Evolutionary conservation across 2,113 vertebrate genomes (phyloP), one percentile per base, ranked within the genome.

Genomic region (Anthoscopus minutus): DNA sequence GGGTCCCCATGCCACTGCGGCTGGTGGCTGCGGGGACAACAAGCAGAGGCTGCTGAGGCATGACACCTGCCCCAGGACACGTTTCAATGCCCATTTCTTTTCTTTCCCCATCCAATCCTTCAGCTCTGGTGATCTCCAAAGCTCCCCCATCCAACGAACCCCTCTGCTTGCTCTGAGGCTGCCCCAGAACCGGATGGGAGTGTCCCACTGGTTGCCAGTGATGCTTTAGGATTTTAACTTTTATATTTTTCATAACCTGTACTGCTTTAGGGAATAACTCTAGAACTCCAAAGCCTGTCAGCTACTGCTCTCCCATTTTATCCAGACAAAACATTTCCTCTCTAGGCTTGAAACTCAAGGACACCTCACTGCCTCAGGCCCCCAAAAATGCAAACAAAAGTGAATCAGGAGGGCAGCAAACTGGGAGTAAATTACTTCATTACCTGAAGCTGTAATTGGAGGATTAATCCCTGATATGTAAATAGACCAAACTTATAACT

Each of bases 1-100:
- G 98, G 5, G 98, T 98, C 53, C 96, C 97, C 86, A 92, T 94
- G 13, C 97, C 96, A 3, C 98, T 98, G 56, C 97, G 94, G 77
- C 97, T 94, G 77, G 92, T 70, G 5, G 90, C 89, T 96, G 92
- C 24, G 51, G 30, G 76, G 69, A 5, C 31, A 78, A 5, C 31
- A 78, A 47, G 37, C 7, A 25, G 31, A 28, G 15, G 14, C 12
- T 27, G 57, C 33, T 81, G 3, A 64, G n/a, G 24, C 56, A 12
- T 8, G 27, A 3, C 7, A 5, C 12, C 53, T 31, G 15, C 11
- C 56, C 65, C 5, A 5, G 40, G 10, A 22, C 13, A 6, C 19
- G 17, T 1, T 23, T 53, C 3, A 6, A 37, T 10, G 8, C 16
- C 40, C 0, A 0, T 5, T 58, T 18, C 23, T 25, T 5, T 6